phyloP scores from a whole-genome alignment of 2,113 vertebrate genomes.

The Castor canadensis region DNA sequence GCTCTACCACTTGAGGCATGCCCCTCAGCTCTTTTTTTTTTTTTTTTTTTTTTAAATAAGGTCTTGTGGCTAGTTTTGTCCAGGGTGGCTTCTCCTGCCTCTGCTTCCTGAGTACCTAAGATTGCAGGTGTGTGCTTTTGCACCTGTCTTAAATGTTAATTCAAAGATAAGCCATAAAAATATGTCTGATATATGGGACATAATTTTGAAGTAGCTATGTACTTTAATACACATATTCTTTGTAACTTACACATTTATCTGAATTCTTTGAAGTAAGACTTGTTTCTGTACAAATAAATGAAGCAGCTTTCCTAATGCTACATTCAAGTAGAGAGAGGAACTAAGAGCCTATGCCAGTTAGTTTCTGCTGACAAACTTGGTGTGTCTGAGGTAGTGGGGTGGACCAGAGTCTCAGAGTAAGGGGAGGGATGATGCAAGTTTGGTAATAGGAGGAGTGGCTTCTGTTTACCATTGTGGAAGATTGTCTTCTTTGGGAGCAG shows the following conservation, averaged over 20 bases:
- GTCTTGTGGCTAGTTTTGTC: no score
- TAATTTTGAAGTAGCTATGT: slow-evolving; percentile 7
- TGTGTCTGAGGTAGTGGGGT: background rate
- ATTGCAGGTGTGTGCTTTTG: no score
- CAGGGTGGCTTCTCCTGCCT: no score
- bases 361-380: background rate
- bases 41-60: no score
- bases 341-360: background rate
- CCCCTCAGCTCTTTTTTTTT: no score
- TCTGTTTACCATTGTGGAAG: background rate
- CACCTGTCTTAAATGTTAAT: slow-evolving; percentile 42
- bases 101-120: no score
- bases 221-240: background rate
- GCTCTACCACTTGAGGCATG: no score
- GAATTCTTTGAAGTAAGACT: slow-evolving; percentile 17
- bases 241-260: background rate
- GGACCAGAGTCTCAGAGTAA: background rate
- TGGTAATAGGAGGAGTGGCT: background rate
- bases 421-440: background rate
- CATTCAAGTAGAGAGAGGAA: background rate
- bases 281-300: background rate
- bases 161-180: slow-evolving; percentile 16
- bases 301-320: background rate
- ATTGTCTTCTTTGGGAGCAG: background rate
- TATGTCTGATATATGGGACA: background rate